Base-by-base conservation (phyloP, 2,113 vertebrate species). In the Nycticebus coucang region DNA sequence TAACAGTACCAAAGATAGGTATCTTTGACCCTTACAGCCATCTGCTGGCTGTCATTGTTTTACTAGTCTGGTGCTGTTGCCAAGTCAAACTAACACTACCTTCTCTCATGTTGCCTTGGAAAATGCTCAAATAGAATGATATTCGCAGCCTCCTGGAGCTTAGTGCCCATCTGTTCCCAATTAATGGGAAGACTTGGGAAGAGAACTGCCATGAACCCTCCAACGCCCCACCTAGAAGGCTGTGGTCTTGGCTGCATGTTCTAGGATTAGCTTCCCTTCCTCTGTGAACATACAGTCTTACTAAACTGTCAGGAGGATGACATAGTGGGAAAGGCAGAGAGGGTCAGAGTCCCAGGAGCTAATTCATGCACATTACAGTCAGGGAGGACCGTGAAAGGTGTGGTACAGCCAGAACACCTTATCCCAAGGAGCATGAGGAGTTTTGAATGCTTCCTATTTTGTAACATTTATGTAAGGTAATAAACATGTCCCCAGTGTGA, bases 151-250 rank as follows among this genome's bases (percentile, higher is more conserved):
- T 92, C 8, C 33, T 89, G 83, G 75, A 92, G 69, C 55, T 95
- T 68, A 72, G 22, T 87, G 81, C 9, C 59, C 85, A 90, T 92
- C 88, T 94, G 71, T 87, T 96, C 66, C 81, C 50, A 90, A 64
- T 93, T 64, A 93, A 50, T 57, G 87, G 55, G 45, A 96, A 77
- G 77, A 88, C 30, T 85, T 11, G 62, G 26, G 19, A 82, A 66
- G 18, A 69, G 35, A 96, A 87, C 71, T 53, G 4, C 59, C 53
- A 37, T 11, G 37, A 55, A 89, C 18, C 22, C 50, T 69, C 59
- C 55, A 28, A 75, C 84, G 81, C 35, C 59, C 72, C 59, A 93
- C 15, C 22, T 21, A 59, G 30, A 53, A 71, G 69, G 22, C 50
- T 59, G 26, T 75, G n/a, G 24, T 55, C 64, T 84, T 84, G 71